A percentile compares a stretch with the other conserved stretches of the same genome.
Conservation (phyloP, 2,797 vertebrate genomes). For the Allobates femoralis region DNA sequence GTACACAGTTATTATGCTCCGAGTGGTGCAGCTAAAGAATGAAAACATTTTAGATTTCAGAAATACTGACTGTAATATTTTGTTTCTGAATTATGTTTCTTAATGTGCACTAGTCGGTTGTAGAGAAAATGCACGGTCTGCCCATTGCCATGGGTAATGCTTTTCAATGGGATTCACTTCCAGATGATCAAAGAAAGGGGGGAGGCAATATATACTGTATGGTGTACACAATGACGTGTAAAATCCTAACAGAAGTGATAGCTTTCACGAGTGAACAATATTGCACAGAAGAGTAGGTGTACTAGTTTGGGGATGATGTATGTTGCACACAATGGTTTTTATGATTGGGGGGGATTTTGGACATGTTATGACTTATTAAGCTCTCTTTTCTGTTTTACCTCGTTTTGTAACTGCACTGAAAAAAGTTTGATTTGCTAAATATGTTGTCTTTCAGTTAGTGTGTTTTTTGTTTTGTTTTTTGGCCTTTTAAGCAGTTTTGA, state of each 20-base stretch:
- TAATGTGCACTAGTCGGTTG: slow-evolving; percentile 9
- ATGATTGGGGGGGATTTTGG: background rate
- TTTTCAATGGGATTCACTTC: background rate
- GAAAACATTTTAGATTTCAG: slow-evolving; percentile 11
- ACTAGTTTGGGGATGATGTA: slow-evolving; percentile 6
- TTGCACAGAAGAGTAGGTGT: slow-evolving; percentile 19
- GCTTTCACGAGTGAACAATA: slow-evolving; percentile 8
- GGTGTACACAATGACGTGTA: slow-evolving; percentile 22
- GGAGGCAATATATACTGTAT: background rate
- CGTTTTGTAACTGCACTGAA: slow-evolving; percentile 47
- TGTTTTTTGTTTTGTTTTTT: too few relatives aligned
- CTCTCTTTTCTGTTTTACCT: slow-evolving; percentile 28
- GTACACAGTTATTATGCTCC: background rate
- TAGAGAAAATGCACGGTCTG: background rate
- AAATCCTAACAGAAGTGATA: background rate
- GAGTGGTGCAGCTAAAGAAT: background rate
- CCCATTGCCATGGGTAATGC: slow-evolving; percentile 4
- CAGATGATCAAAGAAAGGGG: background rate
- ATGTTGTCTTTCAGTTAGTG: slow-evolving; percentile 20
- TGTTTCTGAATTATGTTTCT: background rate
- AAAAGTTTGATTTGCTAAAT: slow-evolving; percentile 23
- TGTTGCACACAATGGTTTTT: slow-evolving; percentile 30
- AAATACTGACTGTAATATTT: background rate
- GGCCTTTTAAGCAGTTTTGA: background rate
- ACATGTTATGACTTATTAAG: background rate